Percentiles rank a stretch among this genome's conserved stretches.
These are phyloP conservation scores for Conus ventricosus DNA, from an alignment of 1,140 invertebrate genomes.

Conservation along the genomic window DNA sequence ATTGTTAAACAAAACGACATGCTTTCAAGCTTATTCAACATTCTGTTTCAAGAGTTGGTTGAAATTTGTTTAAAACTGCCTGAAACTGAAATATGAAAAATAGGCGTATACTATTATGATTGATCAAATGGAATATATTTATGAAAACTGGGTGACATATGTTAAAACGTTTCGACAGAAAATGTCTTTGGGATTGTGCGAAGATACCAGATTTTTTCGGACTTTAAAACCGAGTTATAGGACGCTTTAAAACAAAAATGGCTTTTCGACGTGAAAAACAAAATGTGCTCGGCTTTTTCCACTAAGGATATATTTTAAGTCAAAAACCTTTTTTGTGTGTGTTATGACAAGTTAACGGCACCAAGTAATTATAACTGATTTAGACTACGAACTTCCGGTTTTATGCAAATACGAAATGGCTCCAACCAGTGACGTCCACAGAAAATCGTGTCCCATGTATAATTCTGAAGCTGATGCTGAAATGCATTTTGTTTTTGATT, in stretches of 20 bases:
- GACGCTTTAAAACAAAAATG: neutral
- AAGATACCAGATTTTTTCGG: neutral
- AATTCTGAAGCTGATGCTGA: too few species aligned
- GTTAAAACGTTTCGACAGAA: neutral
- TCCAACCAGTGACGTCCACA: neutral
- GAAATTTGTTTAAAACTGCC: neutral
- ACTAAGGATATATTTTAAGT: neutral
- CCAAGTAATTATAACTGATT: neutral
- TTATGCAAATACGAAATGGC: neutral
- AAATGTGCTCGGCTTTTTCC: neutral
- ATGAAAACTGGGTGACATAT: neutral
- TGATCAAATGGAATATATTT: neutral
- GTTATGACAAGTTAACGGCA: neutral
- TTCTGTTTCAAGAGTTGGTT: neutral
- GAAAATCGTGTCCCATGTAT: too few species aligned
- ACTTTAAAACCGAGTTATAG: neutral
- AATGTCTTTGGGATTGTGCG: neutral
- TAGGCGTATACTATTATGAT: neutral
- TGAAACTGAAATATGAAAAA: neutral
- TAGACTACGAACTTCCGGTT: neutral
- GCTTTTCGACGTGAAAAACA: neutral
- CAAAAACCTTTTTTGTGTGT: neutral
- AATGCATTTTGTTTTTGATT: too few species aligned
- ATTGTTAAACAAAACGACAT: neutral
- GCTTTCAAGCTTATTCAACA: neutral